Evolutionary conservation across 1,140 invertebrate species (phyloP), one percentile per base, ranked within the genome.

Genomic region (Drosophila parvula): DNA sequence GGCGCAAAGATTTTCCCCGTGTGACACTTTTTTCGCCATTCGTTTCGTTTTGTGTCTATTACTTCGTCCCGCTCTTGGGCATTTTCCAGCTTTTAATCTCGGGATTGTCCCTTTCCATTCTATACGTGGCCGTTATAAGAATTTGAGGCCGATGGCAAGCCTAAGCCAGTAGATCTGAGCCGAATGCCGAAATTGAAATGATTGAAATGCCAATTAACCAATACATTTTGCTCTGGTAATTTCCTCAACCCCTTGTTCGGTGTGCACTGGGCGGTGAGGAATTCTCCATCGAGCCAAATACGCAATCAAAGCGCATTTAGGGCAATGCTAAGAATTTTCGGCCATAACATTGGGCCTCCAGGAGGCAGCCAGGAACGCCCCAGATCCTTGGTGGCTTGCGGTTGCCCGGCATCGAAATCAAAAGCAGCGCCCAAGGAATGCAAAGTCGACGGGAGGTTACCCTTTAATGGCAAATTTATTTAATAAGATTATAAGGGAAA

Each of bases 161-260:
- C 2, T 10, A 8, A 38, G 36, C 30, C 34, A 27, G 16, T 22
- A 22, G 44, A 51, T 41, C 18, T 43, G 8, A 0, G 38, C 30
- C 27, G 14, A 56, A 61, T 68, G 41, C 59, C 50, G 36, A 59
- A 62, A 50, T 56, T 67, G 34, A 74, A 86, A 74, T 86, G 76
- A 61, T 63, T 86, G 50, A 79, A 82, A 86, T 86, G 76, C 83
- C 82, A 86, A 86, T 86, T 79, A 88, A 73, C 67, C 83, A 76
- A 73, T 79, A 82, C 70, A 68, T 78, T 55, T 45, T 43, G 22
- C 38, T 47, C 12, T 32, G 45, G 43, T 14, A 41, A 63, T 78
- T 32, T 27, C 11, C 5, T 27, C 7, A 16, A 36, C 41, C 51
- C 8, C 18, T 12, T 18, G 11, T 60, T 50, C 48, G n/a, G 30